phyloP scores from a whole-genome alignment of 2,113 vertebrate species.

The Brachirus orientalis region DNA sequence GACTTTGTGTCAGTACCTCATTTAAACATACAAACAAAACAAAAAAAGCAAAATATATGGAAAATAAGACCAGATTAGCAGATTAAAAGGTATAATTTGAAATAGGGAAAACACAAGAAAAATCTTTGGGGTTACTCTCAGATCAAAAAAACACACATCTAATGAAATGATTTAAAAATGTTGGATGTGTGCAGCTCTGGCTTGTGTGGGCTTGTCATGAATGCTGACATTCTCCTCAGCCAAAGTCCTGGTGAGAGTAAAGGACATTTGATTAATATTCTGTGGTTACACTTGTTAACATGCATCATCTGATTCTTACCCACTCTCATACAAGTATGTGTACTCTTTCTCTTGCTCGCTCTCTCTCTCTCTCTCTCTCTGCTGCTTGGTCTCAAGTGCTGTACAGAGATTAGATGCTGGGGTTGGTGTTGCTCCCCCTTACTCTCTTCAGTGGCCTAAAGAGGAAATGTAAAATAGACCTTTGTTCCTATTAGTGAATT shows the following conservation, averaged over 20 bases:
- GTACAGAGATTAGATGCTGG: slow-evolving; percentile 84
- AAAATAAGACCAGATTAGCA: too few species aligned
- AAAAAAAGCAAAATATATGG: too few species aligned
- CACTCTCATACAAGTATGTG: slow-evolving; percentile 46
- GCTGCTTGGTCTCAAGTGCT: slow-evolving; percentile 77
- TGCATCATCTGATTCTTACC: slow-evolving; percentile 72
- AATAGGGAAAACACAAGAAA: not conserved
- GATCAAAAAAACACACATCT: not conserved
- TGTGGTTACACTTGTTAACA: slow-evolving; percentile 77
- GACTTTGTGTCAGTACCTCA: too few species aligned
- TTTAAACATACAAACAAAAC: too few species aligned
- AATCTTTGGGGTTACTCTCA: not conserved
- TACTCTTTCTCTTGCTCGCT: slow-evolving; percentile 17
- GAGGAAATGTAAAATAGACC: slow-evolving; percentile 89
- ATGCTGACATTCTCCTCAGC: slow-evolving; percentile 58
- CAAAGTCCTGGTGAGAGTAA: slow-evolving; percentile 62
- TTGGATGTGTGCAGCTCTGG: slow-evolving; percentile 36
- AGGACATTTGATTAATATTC: slow-evolving; percentile 82
- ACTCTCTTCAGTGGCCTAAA: slow-evolving; percentile 83
- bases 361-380: slow-evolving; percentile 41
- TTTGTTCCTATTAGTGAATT: slow-evolving; percentile 82
- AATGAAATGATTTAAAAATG: slow-evolving; percentile 30
- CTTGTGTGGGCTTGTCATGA: slow-evolving; percentile 54
- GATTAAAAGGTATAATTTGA: too few species aligned
- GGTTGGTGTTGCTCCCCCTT: slow-evolving; percentile 82